Conservation (phyloP, 2,113 vertebrate genomes). For the Syngnathus scovelli region DNA sequence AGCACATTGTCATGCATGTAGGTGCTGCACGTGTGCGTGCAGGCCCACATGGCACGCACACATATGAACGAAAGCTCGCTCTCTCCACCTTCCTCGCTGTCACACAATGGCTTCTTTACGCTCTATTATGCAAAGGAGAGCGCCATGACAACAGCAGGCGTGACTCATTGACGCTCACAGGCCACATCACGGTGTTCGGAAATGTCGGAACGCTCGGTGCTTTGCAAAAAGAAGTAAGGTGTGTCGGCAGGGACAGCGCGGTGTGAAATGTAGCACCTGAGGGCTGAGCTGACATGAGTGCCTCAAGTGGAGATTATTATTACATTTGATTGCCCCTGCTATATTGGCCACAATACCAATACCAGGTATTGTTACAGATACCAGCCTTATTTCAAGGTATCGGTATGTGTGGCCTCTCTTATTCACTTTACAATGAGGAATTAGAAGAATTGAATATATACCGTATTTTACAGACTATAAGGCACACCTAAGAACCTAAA, state of each 20-base stretch:
- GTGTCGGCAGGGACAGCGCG: constrained; percentile 4
- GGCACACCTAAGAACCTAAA: too few species aligned
- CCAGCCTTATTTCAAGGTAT: too few species aligned
- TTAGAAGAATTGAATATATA: too few species aligned
- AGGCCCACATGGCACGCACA: constrained; percentile 6
- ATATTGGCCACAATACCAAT: too few species aligned
- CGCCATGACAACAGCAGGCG: constrained; percentile 44
- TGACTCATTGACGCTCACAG: constrained; percentile 58
- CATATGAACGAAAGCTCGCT: not conserved
- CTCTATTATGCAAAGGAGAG: constrained; percentile 13
- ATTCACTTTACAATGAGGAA: too few species aligned
- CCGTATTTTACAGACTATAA: too few species aligned
- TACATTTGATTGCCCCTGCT: too few species aligned
- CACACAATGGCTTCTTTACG: not conserved
- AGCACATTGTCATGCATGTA: constrained; percentile 13
- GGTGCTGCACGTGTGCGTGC: constrained; percentile 7
- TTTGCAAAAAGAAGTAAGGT: constrained; percentile 30
- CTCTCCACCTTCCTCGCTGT: not conserved
- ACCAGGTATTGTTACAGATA: too few species aligned
- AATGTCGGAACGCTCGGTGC: constrained; percentile 11
- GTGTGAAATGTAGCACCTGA: constrained; percentile 31
- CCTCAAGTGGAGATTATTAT: not conserved
- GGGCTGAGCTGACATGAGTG: constrained; percentile 11
- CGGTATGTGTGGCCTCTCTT: too few species aligned
- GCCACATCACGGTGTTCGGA: constrained; percentile 30